Percentiles rank a stretch among this genome's conserved stretches.
phyloP scores from a whole-genome alignment of 2,888 invertebrate species.

The Eupithecia centaureata region DNA sequence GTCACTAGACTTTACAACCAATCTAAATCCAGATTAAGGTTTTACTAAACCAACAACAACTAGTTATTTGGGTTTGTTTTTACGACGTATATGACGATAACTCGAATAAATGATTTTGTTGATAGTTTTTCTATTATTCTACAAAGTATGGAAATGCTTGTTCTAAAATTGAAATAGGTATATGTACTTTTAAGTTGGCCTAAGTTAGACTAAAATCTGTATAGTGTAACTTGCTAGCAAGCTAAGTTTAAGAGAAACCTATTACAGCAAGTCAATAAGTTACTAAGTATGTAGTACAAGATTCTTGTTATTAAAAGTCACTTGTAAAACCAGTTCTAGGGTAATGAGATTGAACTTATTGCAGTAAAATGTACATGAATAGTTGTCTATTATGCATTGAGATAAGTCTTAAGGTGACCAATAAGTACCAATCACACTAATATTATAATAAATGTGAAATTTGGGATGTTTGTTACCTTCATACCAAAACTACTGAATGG shows the following conservation, averaged over 20 bases:
- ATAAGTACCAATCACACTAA: too few relatives aligned
- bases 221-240: neutral
- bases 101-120: too few relatives aligned
- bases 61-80: too few relatives aligned
- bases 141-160: too few relatives aligned
- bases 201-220: neutral
- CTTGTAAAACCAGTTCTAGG: neutral
- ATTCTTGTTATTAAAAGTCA: neutral
- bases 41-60: neutral
- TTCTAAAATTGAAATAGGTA: too few relatives aligned
- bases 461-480: too few relatives aligned
- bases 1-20: neutral
- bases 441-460: too few relatives aligned
- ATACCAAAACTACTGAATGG: too few relatives aligned
- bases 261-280: neutral
- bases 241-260: neutral
- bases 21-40: neutral
- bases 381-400: neutral
- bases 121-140: too few relatives aligned
- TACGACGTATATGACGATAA: too few relatives aligned
- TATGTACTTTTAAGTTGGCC: too few relatives aligned
- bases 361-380: neutral
- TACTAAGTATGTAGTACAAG: neutral
- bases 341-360: neutral
- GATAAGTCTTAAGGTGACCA: neutral